Percentiles rank a stretch among this genome's conserved stretches.
phyloP scores from a whole-genome alignment of 2,888 invertebrate species.

The Pseudococcus jackbeardsleyi region DNA sequence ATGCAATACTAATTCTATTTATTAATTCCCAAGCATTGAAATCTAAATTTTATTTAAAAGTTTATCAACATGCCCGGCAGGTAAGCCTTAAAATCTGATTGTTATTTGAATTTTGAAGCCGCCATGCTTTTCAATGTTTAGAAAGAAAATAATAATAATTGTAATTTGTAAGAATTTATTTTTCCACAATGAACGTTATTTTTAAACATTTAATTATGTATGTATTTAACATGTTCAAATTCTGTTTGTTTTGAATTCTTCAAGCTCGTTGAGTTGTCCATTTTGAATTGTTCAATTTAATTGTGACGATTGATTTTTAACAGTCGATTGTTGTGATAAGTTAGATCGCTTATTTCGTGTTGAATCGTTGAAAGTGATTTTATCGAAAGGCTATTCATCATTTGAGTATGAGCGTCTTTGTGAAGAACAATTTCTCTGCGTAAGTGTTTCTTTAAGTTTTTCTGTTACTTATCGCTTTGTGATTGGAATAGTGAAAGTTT shows the following conservation, averaged over 20 bases:
- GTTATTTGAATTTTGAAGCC: background rate
- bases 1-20: background rate
- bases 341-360: conserved; percentile 10
- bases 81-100: conserved; percentile 16
- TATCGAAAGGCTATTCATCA: conserved; percentile 4
- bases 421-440: conserved; percentile 13
- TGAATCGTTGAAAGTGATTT: conserved; percentile 33
- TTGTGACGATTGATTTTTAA: background rate
- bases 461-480: background rate
- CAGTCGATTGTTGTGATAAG: background rate
- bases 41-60: background rate
- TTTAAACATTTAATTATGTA: background rate
- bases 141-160: background rate
- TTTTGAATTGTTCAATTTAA: background rate
- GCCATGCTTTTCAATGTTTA: background rate
- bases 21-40: background rate
- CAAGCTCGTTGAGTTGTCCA: background rate
- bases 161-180: background rate
- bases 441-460: conserved; percentile 24
- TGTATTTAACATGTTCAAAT: conserved; percentile 4
- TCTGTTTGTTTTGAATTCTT: conserved; percentile 45
- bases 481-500: conserved; percentile 5
- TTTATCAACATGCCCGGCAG: background rate
- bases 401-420: conserved; percentile 46
- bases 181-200: background rate